Base-by-base conservation (phyloP, 2,888 invertebrate species). In the Acronicta aceris region DNA sequence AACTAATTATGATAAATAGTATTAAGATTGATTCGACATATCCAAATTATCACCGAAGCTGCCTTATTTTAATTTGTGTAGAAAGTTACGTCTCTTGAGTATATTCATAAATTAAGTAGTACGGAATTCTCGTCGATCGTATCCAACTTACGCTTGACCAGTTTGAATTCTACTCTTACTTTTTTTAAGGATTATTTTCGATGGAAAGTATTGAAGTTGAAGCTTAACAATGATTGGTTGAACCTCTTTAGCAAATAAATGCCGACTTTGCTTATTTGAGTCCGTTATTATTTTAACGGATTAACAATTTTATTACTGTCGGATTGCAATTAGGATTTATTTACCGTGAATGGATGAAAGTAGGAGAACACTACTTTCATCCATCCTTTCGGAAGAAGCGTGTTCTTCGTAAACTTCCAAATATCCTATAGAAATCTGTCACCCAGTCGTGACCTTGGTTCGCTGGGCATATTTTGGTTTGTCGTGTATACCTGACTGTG, bases 161-260 rank as follows among this genome's bases (percentile, higher is more conserved):
- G 1, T 38, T 36, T 36, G 4, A 13, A 42, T 50, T 56, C 36
- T 41, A 13, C 45, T 41, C 60, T 58, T 52, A 12, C 42, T 49
- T 21, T 15, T 40, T 59, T 38, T 5, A 16, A 5, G 33, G 27
- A 64, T 51, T 25, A 50, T 41, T 41, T 41, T 25, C 10, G 25
- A 36, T 13, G 3, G 38, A 33, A 25, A 52, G 8, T 43, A 65
- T 65, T 40, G 51, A 17, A 43, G 10, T 46, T 5, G 21, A n/a
- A 36, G 9, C 15, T 36, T 13, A 38, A 15, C n/a, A 46, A 46
- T 15, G 27, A n/a, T 38, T n/a, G 13, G 13, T 13, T 12, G 38
- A n/a, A n/a, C n/a, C n/a, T 38, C n/a, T 38, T n/a, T 38, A n/a
- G 38, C n/a, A 38, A 38, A 43, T 43, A 6, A 16, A 12, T 43